These are phyloP conservation scores for Acrocyrtus sp. DNA, from an alignment of 2,888 invertebrate species.

Conservation along the genomic window DNA sequence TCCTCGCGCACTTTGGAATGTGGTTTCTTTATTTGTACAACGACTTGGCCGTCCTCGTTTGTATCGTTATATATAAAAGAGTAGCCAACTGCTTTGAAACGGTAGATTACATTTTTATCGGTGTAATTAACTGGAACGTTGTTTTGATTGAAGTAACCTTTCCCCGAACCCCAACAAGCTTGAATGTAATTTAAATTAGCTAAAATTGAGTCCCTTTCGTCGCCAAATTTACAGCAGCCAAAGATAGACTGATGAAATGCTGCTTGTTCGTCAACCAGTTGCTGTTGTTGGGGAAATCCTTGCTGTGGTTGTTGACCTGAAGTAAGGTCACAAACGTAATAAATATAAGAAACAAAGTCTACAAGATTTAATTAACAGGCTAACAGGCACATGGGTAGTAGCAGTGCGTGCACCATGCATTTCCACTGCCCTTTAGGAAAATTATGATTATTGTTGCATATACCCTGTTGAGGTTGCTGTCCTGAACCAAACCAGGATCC, in stretches of 20 bases:
- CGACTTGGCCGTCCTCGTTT: constrained; percentile 91
- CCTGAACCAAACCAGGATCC: constrained; percentile 16
- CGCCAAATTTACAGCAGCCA: constrained; percentile 87
- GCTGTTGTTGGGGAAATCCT: constrained; percentile 66
- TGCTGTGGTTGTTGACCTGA: constrained; percentile 26
- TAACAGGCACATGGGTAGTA: not conserved
- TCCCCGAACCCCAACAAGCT: constrained; percentile 86
- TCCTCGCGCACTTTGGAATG: constrained; percentile 70
- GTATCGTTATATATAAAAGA: constrained; percentile 86
- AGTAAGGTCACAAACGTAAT: not conserved
- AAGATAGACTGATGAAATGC: constrained; percentile 80
- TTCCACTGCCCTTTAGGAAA: not conserved
- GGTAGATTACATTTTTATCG: constrained; percentile 89
- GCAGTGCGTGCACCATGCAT: not conserved
- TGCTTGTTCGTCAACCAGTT: constrained; percentile 71
- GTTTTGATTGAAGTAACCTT: constrained; percentile 80
- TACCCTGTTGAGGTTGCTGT: constrained; percentile 12
- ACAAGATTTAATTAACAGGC: not conserved
- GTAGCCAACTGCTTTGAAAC: constrained; percentile 95
- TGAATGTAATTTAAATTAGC: constrained; percentile 96
- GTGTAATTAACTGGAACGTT: constrained; percentile 85
- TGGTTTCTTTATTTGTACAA: constrained; percentile 84
- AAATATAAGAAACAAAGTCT: not conserved
- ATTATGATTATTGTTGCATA: not conserved
- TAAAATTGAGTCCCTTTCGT: constrained; percentile 92